Base-by-base conservation (phyloP, 2,888 invertebrate species). In the Prosapia bicincta region DNA sequence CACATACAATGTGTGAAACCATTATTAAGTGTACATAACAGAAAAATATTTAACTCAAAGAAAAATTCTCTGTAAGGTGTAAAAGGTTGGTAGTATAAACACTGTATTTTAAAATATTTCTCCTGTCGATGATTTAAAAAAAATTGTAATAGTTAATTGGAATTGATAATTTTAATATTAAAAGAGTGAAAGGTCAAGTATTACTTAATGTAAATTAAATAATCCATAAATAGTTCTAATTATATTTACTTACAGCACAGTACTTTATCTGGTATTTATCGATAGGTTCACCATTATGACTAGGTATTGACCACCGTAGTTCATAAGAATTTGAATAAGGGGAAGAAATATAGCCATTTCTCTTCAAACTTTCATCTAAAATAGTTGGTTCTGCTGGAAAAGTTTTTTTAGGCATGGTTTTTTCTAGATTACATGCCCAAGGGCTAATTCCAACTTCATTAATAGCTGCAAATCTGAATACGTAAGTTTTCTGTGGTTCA, bases 281-380 rank as follows among this genome's bases (percentile, higher is more conserved):
- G 82, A 97, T 96, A 26, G 92, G 93, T 85, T 95, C 95, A 9
- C 97, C 97, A 85, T 97, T 97, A 83, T 96, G 93, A 71, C 92
- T 91, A 0, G 96, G 96, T 71, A 93, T 90, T 82, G 90, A 90
- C 96, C 96, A 97, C 83, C 91, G 88, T 24, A 96, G 85, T 83
- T 95, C 93, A 83, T 91, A 95, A 83, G 91, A 91, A 85, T 94
- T 92, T 26, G 91, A 91, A 84, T 90, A 95, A 66, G 88, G 88
- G 65, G 91, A 92, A 3, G 85, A 84, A 0, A 88, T 87, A 20
- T 89, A 86, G 67, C 86, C 86, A 26, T 88, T 86, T 10, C 81
- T 82, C 54, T 82, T 80, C 5, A 84, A 83, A 2, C 85, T 82
- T 68, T 86, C 85, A 69, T 87, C 86, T 69, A 90, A 83, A 76